Conservation (phyloP, 2,113 vertebrate genomes). For the Clarias gariepinus region DNA sequence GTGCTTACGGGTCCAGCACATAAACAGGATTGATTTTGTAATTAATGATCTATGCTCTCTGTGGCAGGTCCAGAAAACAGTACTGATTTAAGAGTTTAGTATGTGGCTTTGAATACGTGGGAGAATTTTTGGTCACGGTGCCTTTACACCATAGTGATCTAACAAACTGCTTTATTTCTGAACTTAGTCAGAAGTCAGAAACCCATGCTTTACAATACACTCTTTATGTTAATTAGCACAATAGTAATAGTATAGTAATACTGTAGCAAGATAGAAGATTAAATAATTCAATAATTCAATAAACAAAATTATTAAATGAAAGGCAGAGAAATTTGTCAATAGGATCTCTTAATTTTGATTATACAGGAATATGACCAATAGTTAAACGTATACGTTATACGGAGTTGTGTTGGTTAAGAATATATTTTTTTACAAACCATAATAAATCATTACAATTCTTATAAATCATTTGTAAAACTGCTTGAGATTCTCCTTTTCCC, state of each 20-base stretch:
- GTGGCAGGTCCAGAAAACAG: slow-evolving; percentile 24
- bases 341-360: background rate
- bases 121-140: background rate
- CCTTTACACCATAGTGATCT: background rate
- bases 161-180: background rate
- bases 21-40: slow-evolving; percentile 48
- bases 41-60: slow-evolving; percentile 46
- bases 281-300: background rate
- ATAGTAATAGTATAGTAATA: no score
- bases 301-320: background rate
- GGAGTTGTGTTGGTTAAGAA: background rate
- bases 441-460: background rate
- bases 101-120: background rate
- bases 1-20: slow-evolving; percentile 44
- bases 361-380: background rate
- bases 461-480: background rate
- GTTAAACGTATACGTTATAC: background rate
- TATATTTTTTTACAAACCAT: background rate
- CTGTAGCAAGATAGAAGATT: background rate
- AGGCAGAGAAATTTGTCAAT: background rate
- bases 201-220: background rate
- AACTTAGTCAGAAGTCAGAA: background rate
- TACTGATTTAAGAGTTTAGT: slow-evolving; percentile 9
- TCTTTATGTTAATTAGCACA: background rate
- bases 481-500: background rate